Conservation (phyloP, 2,797 vertebrate species). For the Chiroxiphia lanceolata region DNA sequence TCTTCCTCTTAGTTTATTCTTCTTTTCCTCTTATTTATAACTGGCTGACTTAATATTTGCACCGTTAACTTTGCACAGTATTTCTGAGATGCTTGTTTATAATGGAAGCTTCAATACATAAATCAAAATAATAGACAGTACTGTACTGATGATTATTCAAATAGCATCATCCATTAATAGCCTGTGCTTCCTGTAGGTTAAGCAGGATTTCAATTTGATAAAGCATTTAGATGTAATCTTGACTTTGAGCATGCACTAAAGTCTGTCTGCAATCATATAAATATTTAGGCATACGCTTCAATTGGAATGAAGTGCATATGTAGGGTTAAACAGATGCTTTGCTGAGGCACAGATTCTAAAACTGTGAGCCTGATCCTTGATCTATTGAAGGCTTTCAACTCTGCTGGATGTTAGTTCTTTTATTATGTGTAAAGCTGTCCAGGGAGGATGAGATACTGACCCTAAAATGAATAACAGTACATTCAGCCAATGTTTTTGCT, state of each 20-base stretch:
- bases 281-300: constrained; percentile 27
- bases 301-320: neutral
- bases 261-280: constrained; percentile 10
- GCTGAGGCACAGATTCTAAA: constrained; percentile 23
- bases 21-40: neutral
- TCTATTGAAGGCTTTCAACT: constrained; percentile 54
- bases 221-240: constrained; percentile 30
- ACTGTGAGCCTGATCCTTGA: constrained; percentile 46
- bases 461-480: constrained; percentile 48
- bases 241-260: constrained; percentile 18
- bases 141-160: constrained; percentile 32
- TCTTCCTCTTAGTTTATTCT: neutral
- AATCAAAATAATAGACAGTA: constrained; percentile 9
- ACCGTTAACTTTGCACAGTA: neutral
- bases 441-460: constrained; percentile 38
- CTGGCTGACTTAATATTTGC: neutral
- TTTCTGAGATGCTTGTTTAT: constrained; percentile 18
- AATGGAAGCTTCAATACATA: neutral
- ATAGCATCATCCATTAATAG: constrained; percentile 3
- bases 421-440: constrained; percentile 42
- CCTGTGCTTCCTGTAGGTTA: constrained; percentile 28
- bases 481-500: constrained; percentile 30
- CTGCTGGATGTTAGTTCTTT: constrained; percentile 44
- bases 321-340: constrained; percentile 51
- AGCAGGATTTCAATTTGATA: constrained; percentile 5